Conservation (phyloP, 2,797 vertebrate species). For the Oreonectes daqikongensis region DNA sequence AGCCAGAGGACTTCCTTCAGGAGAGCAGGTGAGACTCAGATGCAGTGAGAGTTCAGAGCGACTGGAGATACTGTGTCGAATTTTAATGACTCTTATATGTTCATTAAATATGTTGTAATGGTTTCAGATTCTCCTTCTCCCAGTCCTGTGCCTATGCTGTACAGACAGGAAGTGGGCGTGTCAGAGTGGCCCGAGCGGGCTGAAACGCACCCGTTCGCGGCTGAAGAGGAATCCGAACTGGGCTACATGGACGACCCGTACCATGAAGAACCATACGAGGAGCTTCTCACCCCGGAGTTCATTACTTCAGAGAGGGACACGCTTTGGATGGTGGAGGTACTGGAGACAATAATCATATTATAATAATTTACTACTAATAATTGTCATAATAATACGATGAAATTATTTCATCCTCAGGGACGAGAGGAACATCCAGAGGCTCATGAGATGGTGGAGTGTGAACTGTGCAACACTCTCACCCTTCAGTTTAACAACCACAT, state of each 20-base stretch:
- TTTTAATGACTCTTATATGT: background rate
- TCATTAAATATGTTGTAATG: background rate
- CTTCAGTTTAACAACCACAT: constrained; percentile 82
- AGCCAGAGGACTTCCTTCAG: constrained; percentile 78
- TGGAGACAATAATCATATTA: background rate
- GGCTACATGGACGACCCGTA: constrained; percentile 84
- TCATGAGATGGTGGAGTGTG: constrained; percentile 82
- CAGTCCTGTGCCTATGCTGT: constrained; percentile 73
- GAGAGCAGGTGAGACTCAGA: constrained; percentile 71
- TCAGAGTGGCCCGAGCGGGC: constrained; percentile 79
- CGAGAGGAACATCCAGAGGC: constrained; percentile 73
- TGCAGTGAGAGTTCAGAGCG: background rate
- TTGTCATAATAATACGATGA: background rate
- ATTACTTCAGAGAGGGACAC: constrained; percentile 80
- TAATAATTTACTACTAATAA: too few relatives aligned
- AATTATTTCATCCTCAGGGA: constrained; percentile 59
- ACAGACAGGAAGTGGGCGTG: constrained; percentile 70
- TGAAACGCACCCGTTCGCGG: constrained; percentile 78
- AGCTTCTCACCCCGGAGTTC: constrained; percentile 79
- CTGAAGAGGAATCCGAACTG: constrained; percentile 80
- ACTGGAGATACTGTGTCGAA: background rate
- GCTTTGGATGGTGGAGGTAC: constrained; percentile 81
- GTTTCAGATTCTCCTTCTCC: constrained; percentile 76
- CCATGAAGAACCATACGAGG: constrained; percentile 80
- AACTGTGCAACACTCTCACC: constrained; percentile 80